These are phyloP conservation scores for Odocoileus hemionus DNA, from an alignment of 2,113 vertebrate species.

Conservation along the genomic window DNA sequence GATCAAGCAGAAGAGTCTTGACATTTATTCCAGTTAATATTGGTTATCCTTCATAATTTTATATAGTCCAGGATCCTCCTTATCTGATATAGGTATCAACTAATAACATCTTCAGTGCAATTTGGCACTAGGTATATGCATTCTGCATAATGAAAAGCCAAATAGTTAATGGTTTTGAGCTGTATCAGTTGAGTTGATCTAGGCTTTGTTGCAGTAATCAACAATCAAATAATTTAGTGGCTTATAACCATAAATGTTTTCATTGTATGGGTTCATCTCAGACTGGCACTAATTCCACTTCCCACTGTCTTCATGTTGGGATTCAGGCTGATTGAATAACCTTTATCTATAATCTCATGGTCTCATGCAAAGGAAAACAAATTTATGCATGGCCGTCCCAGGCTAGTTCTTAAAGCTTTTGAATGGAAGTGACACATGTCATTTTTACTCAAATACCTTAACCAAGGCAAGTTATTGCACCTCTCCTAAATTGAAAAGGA, in stretches of 20 bases:
- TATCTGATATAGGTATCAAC: background rate
- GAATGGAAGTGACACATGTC: background rate
- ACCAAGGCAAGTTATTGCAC: background rate
- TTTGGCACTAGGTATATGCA: background rate
- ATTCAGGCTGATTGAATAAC: background rate
- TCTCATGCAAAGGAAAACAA: background rate
- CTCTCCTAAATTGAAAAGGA: background rate
- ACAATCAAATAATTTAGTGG: background rate
- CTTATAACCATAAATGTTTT: background rate
- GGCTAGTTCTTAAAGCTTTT: background rate
- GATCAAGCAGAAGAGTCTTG: background rate
- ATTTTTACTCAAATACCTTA: background rate
- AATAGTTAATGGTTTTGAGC: background rate
- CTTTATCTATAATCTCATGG: background rate
- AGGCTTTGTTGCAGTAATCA: background rate
- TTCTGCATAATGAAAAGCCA: background rate
- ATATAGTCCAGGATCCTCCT: background rate
- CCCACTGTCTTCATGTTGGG: background rate
- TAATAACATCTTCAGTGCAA: background rate
- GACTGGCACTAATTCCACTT: background rate
- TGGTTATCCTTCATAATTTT: background rate
- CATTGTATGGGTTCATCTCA: background rate
- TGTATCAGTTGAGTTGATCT: background rate
- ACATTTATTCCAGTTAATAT: background rate
- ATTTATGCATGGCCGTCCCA: fast-evolving